These are phyloP conservation scores for Eurystomus gularis DNA, from an alignment of 2,113 vertebrate genomes.

Conservation along the genomic window DNA sequence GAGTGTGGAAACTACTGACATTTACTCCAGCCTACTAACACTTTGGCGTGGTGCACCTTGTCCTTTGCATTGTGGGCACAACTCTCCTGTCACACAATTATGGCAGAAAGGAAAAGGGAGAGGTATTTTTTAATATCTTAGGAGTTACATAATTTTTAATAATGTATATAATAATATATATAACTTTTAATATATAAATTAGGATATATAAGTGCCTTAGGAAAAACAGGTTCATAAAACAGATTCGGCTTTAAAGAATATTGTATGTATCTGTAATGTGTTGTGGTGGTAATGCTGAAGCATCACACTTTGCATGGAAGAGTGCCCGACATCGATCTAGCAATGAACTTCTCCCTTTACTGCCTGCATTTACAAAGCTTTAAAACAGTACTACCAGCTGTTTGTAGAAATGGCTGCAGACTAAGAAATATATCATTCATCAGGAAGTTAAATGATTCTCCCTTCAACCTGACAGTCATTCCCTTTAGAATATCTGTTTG, in stretches of 20 bases:
- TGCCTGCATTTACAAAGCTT: background rate
- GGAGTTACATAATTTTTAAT: background rate
- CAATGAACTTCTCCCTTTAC: background rate
- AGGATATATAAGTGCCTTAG: background rate
- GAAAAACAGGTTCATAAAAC: background rate
- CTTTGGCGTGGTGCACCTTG: background rate
- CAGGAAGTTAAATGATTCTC: background rate
- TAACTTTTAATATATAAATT: background rate
- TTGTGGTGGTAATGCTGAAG: background rate
- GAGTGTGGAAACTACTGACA: background rate
- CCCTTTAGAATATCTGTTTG: constrained; percentile 3
- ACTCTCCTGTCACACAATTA: background rate
- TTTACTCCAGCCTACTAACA: background rate
- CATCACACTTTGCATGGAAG: background rate
- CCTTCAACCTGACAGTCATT: constrained; percentile 8
- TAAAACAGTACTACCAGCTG: background rate
- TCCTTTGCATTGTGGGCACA: background rate
- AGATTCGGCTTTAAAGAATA: background rate
- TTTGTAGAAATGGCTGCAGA: background rate
- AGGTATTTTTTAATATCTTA: background rate
- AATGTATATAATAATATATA: background rate
- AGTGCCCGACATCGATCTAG: background rate
- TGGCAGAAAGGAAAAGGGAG: background rate
- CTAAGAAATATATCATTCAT: background rate
- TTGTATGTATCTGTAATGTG: background rate